A percentile compares a stretch with the other conserved stretches of the same genome.
Conservation (phyloP, 2,113 vertebrate species). For the Mormoops blainvillei region DNA sequence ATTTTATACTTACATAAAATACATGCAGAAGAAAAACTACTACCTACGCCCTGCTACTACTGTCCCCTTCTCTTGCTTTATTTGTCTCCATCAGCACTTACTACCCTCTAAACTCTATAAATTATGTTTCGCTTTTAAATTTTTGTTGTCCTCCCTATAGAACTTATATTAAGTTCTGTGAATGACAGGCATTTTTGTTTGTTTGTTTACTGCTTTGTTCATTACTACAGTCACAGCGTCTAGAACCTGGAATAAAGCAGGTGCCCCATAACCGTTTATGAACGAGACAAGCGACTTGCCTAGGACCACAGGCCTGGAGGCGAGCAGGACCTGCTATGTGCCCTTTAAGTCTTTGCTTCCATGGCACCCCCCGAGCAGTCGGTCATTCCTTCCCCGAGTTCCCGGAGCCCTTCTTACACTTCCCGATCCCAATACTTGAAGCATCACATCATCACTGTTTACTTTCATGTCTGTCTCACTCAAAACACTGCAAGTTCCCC, state of each 20-base stretch:
- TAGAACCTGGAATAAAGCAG: background rate
- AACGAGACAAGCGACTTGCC: background rate
- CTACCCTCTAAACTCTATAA: background rate
- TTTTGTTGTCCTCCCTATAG: background rate
- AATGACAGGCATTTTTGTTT: background rate
- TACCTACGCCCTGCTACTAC: too few species aligned
- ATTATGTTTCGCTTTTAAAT: background rate
- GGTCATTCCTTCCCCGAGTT: background rate
- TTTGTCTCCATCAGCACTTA: background rate
- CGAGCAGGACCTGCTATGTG: background rate
- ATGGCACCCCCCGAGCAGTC: background rate
- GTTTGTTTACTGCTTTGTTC: background rate
- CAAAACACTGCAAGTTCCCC: background rate
- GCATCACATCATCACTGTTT: background rate
- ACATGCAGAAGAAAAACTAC: background rate
- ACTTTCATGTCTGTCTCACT: background rate
- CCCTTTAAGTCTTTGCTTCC: background rate
- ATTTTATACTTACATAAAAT: background rate
- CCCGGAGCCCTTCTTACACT: background rate
- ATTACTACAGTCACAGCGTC: too few species aligned
- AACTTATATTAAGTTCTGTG: background rate
- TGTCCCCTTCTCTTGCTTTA: background rate
- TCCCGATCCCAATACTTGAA: background rate
- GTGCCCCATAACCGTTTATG: background rate
- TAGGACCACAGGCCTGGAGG: background rate